Conservation (phyloP, 2,888 invertebrate genomes). For the Ochropleura leucogaster region DNA sequence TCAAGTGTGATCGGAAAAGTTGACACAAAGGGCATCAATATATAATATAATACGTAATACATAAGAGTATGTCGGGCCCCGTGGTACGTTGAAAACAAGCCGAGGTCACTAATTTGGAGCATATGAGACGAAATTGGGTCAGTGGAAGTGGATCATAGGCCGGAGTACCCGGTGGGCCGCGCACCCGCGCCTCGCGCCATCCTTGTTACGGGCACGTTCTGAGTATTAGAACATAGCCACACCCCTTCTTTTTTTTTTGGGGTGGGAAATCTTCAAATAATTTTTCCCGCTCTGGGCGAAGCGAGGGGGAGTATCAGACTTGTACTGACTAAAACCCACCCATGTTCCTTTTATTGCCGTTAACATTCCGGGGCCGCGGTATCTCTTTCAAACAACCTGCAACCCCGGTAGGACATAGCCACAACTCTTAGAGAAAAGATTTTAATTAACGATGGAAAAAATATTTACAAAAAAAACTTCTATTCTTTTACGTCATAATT, state of each 20-base stretch:
- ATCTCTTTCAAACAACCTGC: too few species aligned
- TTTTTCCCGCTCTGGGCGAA: too few species aligned
- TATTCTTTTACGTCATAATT: too few species aligned
- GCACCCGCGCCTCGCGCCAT: slow-evolving; percentile 40
- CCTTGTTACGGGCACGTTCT: slow-evolving; percentile 43
- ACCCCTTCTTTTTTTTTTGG: too few species aligned
- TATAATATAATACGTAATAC: not conserved
- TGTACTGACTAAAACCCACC: too few species aligned
- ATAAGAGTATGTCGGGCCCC: slow-evolving; percentile 16
- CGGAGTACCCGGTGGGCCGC: slow-evolving; percentile 25
- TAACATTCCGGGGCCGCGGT: too few species aligned
- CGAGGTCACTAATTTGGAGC: slow-evolving; percentile 65
- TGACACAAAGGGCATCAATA: not conserved
- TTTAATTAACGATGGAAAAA: not conserved
- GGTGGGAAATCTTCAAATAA: too few species aligned
- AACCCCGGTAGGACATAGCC: slow-evolving; percentile 11
- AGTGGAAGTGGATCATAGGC: slow-evolving; percentile 64
- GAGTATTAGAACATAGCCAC: slow-evolving; percentile 14
- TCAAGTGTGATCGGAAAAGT: not conserved
- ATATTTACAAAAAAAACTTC: too few species aligned
- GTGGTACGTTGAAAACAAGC: slow-evolving; percentile 29
- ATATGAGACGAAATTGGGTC: slow-evolving; percentile 70
- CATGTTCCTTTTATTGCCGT: too few species aligned
- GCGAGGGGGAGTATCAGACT: too few species aligned
- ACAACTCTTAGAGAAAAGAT: not conserved